Evolutionary conservation across 2,797 vertebrate species (phyloP).

Genomic region (Gambelia wislizenii): DNA sequence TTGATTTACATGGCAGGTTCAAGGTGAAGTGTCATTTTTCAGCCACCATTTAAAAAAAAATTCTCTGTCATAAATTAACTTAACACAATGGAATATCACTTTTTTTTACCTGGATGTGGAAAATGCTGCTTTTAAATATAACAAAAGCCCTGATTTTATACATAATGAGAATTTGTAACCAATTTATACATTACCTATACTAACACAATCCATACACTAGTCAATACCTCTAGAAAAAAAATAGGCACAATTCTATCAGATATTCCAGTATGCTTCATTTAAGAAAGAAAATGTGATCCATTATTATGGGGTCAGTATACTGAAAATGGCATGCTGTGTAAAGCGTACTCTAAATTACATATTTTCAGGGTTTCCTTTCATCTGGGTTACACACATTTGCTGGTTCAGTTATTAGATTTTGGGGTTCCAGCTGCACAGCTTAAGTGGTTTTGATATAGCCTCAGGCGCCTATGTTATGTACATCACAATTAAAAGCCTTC

Average conservation of each 20-base stretch:
- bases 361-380: neutral
- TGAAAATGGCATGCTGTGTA: slow-evolving; percentile 9
- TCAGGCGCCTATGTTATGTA: slow-evolving; percentile 13
- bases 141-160: neutral
- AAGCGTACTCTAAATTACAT: fast-evolving
- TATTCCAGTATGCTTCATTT: slow-evolving; percentile 3
- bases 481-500: slow-evolving; percentile 19
- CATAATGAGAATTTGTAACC: neutral
- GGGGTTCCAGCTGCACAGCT: slow-evolving; percentile 46
- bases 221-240: neutral
- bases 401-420: slow-evolving; percentile 23
- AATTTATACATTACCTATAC: neutral
- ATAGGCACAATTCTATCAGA: neutral
- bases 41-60: neutral
- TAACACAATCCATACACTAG: neutral
- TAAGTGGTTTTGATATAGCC: slow-evolving; percentile 42
- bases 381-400: neutral
- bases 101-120: neutral
- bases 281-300: neutral
- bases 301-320: neutral
- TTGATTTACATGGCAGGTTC: neutral
- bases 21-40: neutral
- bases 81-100: neutral
- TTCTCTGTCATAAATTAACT: neutral
- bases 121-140: neutral